Evolutionary conservation across 2,888 invertebrate species (phyloP).

Genomic region (Acrobeloides nanus): DNA sequence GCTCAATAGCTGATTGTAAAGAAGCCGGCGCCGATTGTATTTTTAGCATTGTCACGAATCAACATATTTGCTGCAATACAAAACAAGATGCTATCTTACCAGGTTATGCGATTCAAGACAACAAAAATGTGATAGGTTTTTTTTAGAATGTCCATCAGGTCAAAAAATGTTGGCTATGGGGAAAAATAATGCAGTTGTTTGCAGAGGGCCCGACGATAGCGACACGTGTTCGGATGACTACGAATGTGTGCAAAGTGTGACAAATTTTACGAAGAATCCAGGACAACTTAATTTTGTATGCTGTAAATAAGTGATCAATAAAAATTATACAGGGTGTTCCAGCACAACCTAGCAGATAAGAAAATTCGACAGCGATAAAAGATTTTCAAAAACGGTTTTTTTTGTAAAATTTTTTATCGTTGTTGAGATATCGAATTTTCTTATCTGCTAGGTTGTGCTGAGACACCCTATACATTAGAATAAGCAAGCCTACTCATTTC

Average conservation of each 20-base stretch:
- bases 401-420: too few relatives aligned
- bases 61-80: slow-evolving; percentile 20
- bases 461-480: neutral
- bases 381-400: too few relatives aligned
- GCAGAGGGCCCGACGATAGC: slow-evolving; percentile 6
- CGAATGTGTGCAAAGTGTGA: slow-evolving; percentile 18
- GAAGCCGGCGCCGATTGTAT: slow-evolving; percentile 15
- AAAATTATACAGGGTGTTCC: too few relatives aligned
- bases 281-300: slow-evolving; percentile 20
- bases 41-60: slow-evolving; percentile 15
- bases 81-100: slow-evolving; percentile 19
- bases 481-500: slow-evolving; percentile 61
- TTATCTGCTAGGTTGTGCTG: too few relatives aligned
- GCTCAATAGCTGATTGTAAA: slow-evolving; percentile 11
- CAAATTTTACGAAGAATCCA: slow-evolving; percentile 20
- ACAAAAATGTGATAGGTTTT: neutral
- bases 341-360: too few relatives aligned
- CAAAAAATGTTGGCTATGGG: slow-evolving; percentile 12
- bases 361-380: too few relatives aligned
- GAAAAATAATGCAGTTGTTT: slow-evolving; percentile 15
- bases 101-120: slow-evolving; percentile 7
- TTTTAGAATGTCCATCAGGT: slow-evolving; percentile 21
- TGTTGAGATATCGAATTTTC: too few relatives aligned
- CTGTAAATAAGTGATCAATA: too few relatives aligned
- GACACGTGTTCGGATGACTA: slow-evolving; percentile 21